Evolutionary conservation across 2,888 invertebrate species (phyloP).

Genomic region (Osedax fenrisi): DNA sequence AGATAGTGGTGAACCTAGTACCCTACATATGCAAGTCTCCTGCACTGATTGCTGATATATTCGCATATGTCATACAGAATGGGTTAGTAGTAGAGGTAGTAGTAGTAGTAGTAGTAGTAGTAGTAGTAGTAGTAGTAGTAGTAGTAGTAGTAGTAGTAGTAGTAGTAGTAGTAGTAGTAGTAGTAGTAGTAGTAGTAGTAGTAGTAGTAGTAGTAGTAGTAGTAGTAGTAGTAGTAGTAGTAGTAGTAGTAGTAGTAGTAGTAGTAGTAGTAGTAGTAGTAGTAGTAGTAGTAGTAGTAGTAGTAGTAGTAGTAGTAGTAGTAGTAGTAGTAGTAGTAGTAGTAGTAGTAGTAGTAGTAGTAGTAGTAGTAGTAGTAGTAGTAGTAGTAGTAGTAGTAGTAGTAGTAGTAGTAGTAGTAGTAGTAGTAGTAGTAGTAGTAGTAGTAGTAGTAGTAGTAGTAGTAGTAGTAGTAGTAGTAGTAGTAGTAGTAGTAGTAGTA

Average conservation of each 20-base stretch:
- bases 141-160: constrained; percentile 25
- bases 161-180: constrained; percentile 8
- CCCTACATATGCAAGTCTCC: constrained; percentile 64
- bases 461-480: constrained; percentile 22
- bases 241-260: constrained; percentile 20
- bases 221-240: constrained; percentile 21
- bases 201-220: constrained; percentile 25
- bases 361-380: constrained; percentile 17
- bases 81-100: constrained; percentile 22
- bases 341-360: constrained; percentile 18
- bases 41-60: constrained; percentile 63
- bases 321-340: constrained; percentile 19
- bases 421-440: constrained; percentile 25
- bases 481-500: constrained; percentile 5
- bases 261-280: constrained; percentile 19
- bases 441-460: constrained; percentile 25
- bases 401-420: constrained; percentile 22
- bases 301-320: constrained; percentile 18
- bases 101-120: constrained; percentile 25
- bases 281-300: constrained; percentile 21
- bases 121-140: constrained; percentile 25
- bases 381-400: constrained; percentile 17
- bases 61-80: constrained; percentile 63
- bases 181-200: neutral
- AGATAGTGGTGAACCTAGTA: constrained; percentile 68